Conservation (phyloP, 2,888 invertebrate genomes). For the Drosophila sordidapex region DNA sequence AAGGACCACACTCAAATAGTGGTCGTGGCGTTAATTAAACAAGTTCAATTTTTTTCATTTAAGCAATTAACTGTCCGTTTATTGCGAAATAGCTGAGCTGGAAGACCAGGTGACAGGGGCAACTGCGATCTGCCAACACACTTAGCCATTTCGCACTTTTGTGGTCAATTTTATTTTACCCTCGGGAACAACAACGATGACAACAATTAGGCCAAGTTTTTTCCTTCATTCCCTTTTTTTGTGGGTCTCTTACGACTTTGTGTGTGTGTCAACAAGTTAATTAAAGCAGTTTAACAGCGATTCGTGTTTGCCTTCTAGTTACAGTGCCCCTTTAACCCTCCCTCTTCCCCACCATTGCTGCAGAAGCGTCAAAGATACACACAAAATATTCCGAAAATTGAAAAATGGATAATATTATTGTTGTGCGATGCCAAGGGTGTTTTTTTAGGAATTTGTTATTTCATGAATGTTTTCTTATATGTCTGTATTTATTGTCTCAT, state of each 20-base stretch:
- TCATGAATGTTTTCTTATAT: background rate
- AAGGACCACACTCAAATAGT: background rate
- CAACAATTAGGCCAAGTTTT: constrained; percentile 36
- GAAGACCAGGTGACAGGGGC: constrained; percentile 44
- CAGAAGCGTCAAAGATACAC: background rate
- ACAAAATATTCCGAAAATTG: background rate
- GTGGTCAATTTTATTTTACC: constrained; percentile 68
- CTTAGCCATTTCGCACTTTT: background rate
- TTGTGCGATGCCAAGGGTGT: background rate
- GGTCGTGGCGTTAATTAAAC: constrained; percentile 56
- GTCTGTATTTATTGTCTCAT: background rate
- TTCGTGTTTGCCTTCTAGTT: constrained; percentile 46
- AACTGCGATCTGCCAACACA: constrained; percentile 18
- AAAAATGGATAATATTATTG: constrained; percentile 5
- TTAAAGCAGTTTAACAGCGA: constrained; percentile 74
- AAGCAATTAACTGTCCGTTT: constrained; percentile 67
- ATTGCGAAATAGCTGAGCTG: constrained; percentile 54
- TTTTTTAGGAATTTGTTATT: background rate
- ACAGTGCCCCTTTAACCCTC: background rate
- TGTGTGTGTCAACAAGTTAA: constrained; percentile 78
- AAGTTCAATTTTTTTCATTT: constrained; percentile 66
- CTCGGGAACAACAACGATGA: constrained; percentile 38
- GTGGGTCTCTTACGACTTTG: constrained; percentile 39
- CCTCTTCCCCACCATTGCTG: background rate
- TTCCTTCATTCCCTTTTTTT: constrained; percentile 22